Conservation (phyloP, 1,140 invertebrate species). For the Medauroidea extradentata region DNA sequence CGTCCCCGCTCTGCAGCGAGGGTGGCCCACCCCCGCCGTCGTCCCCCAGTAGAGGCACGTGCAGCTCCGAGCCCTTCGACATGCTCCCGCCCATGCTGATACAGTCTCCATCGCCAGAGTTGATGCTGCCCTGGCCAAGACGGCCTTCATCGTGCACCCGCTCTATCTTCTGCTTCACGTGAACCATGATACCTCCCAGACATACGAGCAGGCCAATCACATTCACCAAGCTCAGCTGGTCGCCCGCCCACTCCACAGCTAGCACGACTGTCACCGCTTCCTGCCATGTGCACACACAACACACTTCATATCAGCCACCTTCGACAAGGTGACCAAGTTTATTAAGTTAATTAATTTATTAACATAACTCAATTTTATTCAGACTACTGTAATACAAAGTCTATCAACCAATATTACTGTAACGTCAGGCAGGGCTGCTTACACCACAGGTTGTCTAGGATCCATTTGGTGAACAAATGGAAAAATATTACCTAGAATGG, state of each 20-base stretch:
- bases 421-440: no score
- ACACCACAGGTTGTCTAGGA: no score
- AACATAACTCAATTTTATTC: no score
- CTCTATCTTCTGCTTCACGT: slow-evolving; percentile 71
- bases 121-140: neutral
- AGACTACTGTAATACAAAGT: no score
- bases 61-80: neutral
- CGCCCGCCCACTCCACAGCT: slow-evolving; percentile 80
- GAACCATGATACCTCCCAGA: slow-evolving; percentile 80
- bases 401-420: no score
- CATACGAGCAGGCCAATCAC: slow-evolving; percentile 82
- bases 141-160: neutral
- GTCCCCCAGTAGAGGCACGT: neutral
- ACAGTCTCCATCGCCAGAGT: neutral
- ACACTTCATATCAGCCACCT: neutral
- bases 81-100: neutral
- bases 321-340: neutral
- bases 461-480: no score
- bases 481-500: no score
- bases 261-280: slow-evolving; percentile 85
- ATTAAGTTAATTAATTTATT: no score
- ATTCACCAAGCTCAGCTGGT: slow-evolving; percentile 78
- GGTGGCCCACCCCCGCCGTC: neutral
- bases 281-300: slow-evolving; percentile 50
- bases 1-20: slow-evolving; percentile 9